Base-by-base conservation (phyloP, 2,113 vertebrate species). In the Myotis brandtii region DNA sequence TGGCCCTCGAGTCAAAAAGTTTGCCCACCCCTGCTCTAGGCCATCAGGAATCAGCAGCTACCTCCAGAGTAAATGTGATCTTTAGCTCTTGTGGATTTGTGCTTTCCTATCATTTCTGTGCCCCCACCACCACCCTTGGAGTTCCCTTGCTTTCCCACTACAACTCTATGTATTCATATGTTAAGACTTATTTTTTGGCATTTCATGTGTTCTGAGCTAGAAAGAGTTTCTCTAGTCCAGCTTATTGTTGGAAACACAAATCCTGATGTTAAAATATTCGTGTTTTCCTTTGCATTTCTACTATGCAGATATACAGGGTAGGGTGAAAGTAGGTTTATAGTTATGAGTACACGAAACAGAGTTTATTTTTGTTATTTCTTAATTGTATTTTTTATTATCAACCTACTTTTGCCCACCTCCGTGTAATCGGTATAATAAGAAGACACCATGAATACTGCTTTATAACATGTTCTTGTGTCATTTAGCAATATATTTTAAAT, bases 401-500 rank as follows among this genome's bases (percentile, higher is more conserved):
- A 77, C 75, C 30, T 50, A n/a, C 75, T 50, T 50, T 50, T 77
- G 46, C 75, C 46, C 75, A 50, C 46, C 46, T 17, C 46, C 50
- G 9, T 77, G 27, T 86, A 81, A 86, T 86, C 59, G 46, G 27
- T 76, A 76, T 86, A 84, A 83, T 83, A 89, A 80, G 66, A 93
- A 83, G 80, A 84, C 48, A 62, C 77, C 59, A 72, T 75, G 56
- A 10, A 11, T 88, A 34, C 50, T 89, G 46, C 67, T 92, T 72
- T 92, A 25, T 72, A 83, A 27, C 27, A 67, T 93, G 34, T 77
- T 66, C 21, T 86, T 72, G 20, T 91, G 34, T 94, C 93, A 82
- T 59, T 93, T 50, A 82, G 52, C 80, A 95, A 87, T 83, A 69
- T 86, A 86, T 94, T 95, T 95, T 72, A 75, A 77, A 76, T 48